Evolutionary conservation across 2,888 invertebrate species (phyloP).

Genomic region (Molorchus minor): DNA sequence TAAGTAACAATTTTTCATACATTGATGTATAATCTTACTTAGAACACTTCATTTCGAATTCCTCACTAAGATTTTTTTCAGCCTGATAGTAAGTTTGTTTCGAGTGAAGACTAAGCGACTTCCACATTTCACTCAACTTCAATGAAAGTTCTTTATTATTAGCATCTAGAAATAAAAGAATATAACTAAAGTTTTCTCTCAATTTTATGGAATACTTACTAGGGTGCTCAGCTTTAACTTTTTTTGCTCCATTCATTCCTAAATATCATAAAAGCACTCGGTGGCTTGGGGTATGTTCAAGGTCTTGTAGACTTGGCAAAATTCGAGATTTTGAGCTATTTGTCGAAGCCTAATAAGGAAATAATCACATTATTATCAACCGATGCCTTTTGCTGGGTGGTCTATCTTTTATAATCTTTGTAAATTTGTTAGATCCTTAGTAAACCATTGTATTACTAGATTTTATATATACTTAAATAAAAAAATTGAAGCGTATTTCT

Average conservation of each 20-base stretch:
- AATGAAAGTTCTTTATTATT: constrained; percentile 65
- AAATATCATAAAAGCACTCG: constrained; percentile 67
- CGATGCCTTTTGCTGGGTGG: too few species aligned
- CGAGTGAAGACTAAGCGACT: constrained; percentile 58
- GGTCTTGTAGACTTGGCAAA: neutral
- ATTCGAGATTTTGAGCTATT: neutral
- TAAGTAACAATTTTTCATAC: neutral
- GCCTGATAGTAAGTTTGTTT: constrained; percentile 62
- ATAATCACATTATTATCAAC: neutral
- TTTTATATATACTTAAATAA: neutral
- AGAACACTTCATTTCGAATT: constrained; percentile 62
- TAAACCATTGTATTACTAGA: neutral
- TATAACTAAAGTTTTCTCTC: neutral
- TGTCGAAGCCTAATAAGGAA: neutral
- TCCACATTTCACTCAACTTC: constrained; percentile 65
- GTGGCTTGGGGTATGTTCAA: constrained; percentile 57
- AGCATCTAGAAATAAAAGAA: constrained; percentile 53
- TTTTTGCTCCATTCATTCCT: constrained; percentile 64
- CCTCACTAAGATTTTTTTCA: constrained; percentile 60
- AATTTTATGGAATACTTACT: constrained; percentile 41
- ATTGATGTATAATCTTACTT: constrained; percentile 40
- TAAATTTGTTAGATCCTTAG: neutral
- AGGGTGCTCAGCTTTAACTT: constrained; percentile 61
- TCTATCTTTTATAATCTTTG: neutral
- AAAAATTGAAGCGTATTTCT: neutral